phyloP scores from a whole-genome alignment of 2,113 vertebrate species.

The Channa maculata region DNA sequence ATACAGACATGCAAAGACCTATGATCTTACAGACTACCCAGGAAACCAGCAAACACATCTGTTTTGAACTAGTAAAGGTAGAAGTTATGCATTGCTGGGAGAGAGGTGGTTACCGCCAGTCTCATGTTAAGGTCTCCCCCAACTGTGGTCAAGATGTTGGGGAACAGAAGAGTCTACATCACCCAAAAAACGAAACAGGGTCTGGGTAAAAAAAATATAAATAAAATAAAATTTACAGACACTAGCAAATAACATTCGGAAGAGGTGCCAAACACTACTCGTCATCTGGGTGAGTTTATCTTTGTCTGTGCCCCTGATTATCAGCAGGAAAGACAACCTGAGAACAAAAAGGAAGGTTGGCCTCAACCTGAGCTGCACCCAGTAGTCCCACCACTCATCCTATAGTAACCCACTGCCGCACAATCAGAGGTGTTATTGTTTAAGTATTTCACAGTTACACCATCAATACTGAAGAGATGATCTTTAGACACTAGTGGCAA shows the following conservation, averaged over 20 bases:
- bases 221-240: conserved; percentile 25
- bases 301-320: not conserved
- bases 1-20: conserved; percentile 57
- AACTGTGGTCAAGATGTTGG: conserved; percentile 19
- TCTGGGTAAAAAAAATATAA: conserved; percentile 22
- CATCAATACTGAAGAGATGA: conserved; percentile 21
- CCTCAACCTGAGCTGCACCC: conserved; percentile 58
- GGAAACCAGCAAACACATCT: conserved; percentile 44
- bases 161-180: conserved; percentile 41
- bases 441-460: not conserved
- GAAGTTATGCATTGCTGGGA: conserved; percentile 39
- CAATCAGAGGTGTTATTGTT: not conserved
- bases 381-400: conserved; percentile 61
- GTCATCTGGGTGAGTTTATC: not conserved
- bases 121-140: conserved; percentile 7
- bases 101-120: conserved; percentile 49
- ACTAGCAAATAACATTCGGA: conserved; percentile 8
- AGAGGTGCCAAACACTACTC: not conserved
- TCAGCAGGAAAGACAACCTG: conserved; percentile 40
- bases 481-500: not conserved
- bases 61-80: conserved; percentile 32
- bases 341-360: conserved; percentile 33
- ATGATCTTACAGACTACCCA: conserved; percentile 37
- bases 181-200: conserved; percentile 32
- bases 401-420: conserved; percentile 9